Conservation (phyloP, 2,888 invertebrate genomes). For the Drosophila pseudotalamancana region DNA sequence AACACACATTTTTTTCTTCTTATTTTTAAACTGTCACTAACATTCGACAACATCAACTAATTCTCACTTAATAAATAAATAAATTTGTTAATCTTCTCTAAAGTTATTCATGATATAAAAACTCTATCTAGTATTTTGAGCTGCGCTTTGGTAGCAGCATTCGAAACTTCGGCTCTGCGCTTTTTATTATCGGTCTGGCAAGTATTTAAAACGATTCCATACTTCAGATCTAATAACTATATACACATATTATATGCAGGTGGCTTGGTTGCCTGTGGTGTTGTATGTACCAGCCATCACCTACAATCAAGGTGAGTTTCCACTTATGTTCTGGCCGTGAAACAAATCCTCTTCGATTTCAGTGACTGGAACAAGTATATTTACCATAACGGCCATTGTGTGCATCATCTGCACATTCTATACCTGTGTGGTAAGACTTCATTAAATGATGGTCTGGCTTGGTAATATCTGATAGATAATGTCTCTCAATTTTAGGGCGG, state of each 20-base stretch:
- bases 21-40: conserved; percentile 13
- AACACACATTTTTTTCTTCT: background rate
- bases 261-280: conserved; percentile 82
- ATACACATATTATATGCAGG: conserved; percentile 44
- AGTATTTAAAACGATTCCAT: conserved; percentile 79
- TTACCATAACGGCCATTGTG: conserved; percentile 92
- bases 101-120: conserved; percentile 1
- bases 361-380: conserved; percentile 89
- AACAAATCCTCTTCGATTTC: conserved; percentile 18
- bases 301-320: conserved; percentile 89
- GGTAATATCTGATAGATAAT: background rate
- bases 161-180: conserved; percentile 88
- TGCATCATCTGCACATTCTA: conserved; percentile 93
- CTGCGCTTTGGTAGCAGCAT: conserved; percentile 89
- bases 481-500: conserved; percentile 86
- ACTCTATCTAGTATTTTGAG: conserved; percentile 88
- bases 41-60: background rate
- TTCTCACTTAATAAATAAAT: background rate
- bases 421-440: conserved; percentile 91
- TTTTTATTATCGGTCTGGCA: conserved; percentile 89
- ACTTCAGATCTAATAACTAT: background rate
- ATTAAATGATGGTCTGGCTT: conserved; percentile 31
- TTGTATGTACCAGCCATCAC: conserved; percentile 91
- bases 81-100: background rate
- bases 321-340: background rate